A percentile compares a stretch with the other conserved stretches of the same genome.
Conservation (phyloP, 2,113 vertebrate genomes). For the Heterotis niloticus region DNA sequence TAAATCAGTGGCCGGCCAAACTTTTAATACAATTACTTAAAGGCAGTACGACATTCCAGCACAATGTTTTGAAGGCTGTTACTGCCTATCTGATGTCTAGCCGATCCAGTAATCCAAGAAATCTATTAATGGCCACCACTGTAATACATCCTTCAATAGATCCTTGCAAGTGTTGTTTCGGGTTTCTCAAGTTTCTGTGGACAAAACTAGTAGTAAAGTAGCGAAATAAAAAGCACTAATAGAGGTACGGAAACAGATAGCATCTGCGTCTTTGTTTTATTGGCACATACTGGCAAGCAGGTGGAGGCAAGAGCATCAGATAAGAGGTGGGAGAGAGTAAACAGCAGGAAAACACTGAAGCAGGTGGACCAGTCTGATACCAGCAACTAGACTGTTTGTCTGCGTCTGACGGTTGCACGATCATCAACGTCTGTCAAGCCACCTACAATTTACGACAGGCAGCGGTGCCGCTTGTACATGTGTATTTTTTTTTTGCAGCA, state of each 20-base stretch:
- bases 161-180: no score
- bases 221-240: neutral
- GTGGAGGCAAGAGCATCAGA: slow-evolving; percentile 23
- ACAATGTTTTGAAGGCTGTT: no score
- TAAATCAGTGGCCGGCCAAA: no score
- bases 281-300: slow-evolving; percentile 21
- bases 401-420: slow-evolving; percentile 20
- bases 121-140: no score
- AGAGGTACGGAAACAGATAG: neutral
- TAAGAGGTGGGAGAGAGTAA: slow-evolving; percentile 32
- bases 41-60: no score
- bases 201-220: neutral
- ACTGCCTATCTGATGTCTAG: no score
- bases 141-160: no score
- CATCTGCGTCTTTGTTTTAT: slow-evolving; percentile 5
- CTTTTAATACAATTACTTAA: no score
- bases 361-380: slow-evolving; percentile 33
- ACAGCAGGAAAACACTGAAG: slow-evolving; percentile 27
- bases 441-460: slow-evolving; percentile 10
- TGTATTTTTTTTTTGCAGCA: neutral
- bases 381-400: slow-evolving; percentile 24
- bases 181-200: no score
- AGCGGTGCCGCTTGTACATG: neutral
- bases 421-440: neutral
- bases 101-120: no score